A percentile compares a stretch with the other conserved stretches of the same genome.
Conservation (phyloP, 2,888 invertebrate genomes). For the Opisthograptis luteolata region DNA sequence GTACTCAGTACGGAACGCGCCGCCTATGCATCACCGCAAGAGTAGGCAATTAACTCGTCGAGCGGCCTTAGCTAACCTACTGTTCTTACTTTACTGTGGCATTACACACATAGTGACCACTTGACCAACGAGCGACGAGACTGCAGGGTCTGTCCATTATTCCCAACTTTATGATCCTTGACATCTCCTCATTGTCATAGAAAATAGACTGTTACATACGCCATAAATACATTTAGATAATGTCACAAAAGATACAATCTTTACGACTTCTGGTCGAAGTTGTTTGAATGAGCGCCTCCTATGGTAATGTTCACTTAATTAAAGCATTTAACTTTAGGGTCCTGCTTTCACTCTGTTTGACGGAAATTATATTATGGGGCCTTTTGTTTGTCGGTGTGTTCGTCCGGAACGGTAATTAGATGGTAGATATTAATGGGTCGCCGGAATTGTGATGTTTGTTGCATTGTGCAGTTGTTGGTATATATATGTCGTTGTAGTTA, state of each 20-base stretch:
- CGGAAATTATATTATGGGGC: slow-evolving; percentile 13
- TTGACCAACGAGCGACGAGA: no score
- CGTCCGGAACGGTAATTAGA: slow-evolving; percentile 19
- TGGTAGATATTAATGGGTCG: slow-evolving; percentile 9
- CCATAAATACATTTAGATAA: slow-evolving; percentile 21
- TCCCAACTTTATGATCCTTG: slow-evolving; percentile 22
- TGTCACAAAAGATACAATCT: slow-evolving; percentile 20
- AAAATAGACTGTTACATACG: slow-evolving; percentile 7
- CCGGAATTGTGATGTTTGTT: slow-evolving; percentile 3
- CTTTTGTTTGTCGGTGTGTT: slow-evolving; percentile 18
- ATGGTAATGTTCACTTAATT: slow-evolving; percentile 26
- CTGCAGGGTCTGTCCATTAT: neutral
- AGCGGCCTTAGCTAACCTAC: no score
- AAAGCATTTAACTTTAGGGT: slow-evolving; percentile 31
- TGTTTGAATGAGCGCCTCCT: slow-evolving; percentile 11
- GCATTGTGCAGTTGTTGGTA: neutral
- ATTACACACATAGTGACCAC: no score
- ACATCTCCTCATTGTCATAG: slow-evolving; percentile 20
- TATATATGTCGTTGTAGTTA: no score
- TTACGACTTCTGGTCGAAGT: slow-evolving; percentile 8
- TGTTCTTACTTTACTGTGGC: no score
- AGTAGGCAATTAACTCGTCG: no score
- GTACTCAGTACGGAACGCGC: no score
- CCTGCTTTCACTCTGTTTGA: neutral
- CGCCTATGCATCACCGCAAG: no score